Evolutionary conservation across 37 sponge, comb jelly and placozoan species (phyloP), one percentile per base, ranked within the genome.

Genomic region (Amphimedon queenslandica): DNA sequence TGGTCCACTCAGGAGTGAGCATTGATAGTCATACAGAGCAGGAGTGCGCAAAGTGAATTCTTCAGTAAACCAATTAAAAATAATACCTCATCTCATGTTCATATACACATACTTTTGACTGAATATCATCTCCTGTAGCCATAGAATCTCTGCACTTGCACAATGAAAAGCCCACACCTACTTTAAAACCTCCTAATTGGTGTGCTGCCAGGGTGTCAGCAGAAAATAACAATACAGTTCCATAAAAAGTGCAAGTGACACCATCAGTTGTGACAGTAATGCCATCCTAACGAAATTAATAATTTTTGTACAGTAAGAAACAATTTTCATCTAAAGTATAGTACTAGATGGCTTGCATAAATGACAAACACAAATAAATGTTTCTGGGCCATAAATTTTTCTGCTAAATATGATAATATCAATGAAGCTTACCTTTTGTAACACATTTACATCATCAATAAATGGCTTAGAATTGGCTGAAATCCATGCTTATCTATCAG

Each of bases 131-230:
- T 36, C 21, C 57, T 3, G 72, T 73, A 24, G 74, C 82, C 39
- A 73, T 18, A 42, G 74, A 81, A 1, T 27, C 31, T 27, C 82
- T 20, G 63, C 82, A 81, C 23, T 73, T 73, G 25, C 74, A 37
- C 33, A 73, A 40, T 11, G 82, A 35, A 30, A 73, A 81, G 2
- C 82, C 82, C 24, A 81, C 74, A 24, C 82, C 82, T 6, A 43
- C 37, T 63, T 81, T 81, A 64, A 73, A 81, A 4, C 82, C 82
- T 27, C 74, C 82, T 32, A 81, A 39, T 3, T 3, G 8, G 51
- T 81, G 71, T 18, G 74, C 58, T 37, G 67, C 82, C 58, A 64
- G 39, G 13, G 82, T 81, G 37, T 81, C 82, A 32, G 72, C 82
- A 38, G 61, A 71, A 25, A 74, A 6, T 3, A 37, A 37, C 1